Evolutionary conservation across 2,113 vertebrate genomes (phyloP).

Genomic region (Melanerpes formicivorus): DNA sequence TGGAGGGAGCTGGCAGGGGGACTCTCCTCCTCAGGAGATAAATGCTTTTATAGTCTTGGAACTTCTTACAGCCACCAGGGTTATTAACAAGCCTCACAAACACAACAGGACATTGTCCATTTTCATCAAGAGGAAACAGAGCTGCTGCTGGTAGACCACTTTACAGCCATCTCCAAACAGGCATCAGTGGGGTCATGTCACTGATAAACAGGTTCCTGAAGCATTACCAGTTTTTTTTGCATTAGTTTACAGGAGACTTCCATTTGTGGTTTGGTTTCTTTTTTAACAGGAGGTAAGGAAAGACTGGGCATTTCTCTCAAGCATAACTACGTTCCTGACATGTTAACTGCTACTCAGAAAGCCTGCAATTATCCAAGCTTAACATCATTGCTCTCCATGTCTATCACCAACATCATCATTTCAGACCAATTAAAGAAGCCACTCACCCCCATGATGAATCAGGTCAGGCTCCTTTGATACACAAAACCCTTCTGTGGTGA

Average conservation of each 20-base stretch:
- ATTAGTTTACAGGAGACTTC: constrained; percentile 42
- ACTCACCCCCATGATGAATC: neutral
- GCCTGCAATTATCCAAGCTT: constrained; percentile 21
- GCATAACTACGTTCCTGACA: constrained; percentile 8
- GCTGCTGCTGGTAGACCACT: constrained; percentile 21
- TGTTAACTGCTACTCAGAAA: constrained; percentile 47
- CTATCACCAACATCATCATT: constrained; percentile 6
- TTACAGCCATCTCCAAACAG: neutral
- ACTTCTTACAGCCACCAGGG: constrained; percentile 45
- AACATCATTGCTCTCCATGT: neutral
- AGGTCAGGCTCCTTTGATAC: neutral
- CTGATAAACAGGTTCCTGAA: constrained; percentile 13
- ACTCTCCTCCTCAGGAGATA: constrained; percentile 51
- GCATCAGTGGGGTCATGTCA: neutral
- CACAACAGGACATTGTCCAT: neutral
- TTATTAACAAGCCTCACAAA: constrained; percentile 14
- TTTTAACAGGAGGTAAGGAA: constrained; percentile 17
- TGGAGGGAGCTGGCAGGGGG: neutral
- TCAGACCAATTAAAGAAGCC: constrained; percentile 20
- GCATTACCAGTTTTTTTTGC: constrained; percentile 36
- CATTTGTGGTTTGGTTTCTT: neutral
- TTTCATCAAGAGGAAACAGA: neutral
- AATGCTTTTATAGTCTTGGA: constrained; percentile 53
- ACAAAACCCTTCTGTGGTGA: constrained; percentile 34
- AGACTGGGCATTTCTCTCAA: constrained; percentile 36